Percentiles rank a stretch among this genome's conserved stretches.
Evolutionary conservation across 2,888 invertebrate species (phyloP).

Genomic region (Macaria liturata): DNA sequence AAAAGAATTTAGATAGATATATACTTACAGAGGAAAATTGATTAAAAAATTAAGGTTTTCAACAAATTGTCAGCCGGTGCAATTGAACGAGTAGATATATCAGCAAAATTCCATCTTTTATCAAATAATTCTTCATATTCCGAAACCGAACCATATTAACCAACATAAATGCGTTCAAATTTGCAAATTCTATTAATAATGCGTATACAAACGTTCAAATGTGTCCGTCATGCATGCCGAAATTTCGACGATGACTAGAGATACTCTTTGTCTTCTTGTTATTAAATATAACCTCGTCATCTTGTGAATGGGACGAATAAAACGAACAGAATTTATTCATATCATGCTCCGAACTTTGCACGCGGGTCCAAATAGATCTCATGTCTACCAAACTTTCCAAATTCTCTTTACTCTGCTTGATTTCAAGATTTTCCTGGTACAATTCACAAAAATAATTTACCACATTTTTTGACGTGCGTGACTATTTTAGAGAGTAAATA

Average conservation of each 20-base stretch:
- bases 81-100: no score
- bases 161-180: background rate
- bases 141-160: background rate
- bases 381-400: constrained; percentile 36
- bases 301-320: constrained; percentile 6
- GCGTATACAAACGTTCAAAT: background rate
- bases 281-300: background rate
- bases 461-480: no score
- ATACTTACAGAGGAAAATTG: no score
- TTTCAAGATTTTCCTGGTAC: background rate
- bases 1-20: no score
- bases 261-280: constrained; percentile 1
- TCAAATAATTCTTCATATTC: no score
- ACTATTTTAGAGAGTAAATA: no score
- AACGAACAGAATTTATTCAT: constrained; percentile 14
- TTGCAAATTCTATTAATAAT: constrained; percentile 10
- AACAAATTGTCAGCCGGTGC: no score
- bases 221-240: background rate
- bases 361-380: constrained; percentile 65
- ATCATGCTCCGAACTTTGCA: constrained; percentile 44
- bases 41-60: no score
- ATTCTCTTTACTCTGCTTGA: constrained; percentile 5
- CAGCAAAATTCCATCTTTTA: no score
- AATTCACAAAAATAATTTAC: constrained; percentile 2
- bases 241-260: background rate